Base-by-base conservation (phyloP, 2,888 invertebrate genomes). In the Acrobasis suavella region DNA sequence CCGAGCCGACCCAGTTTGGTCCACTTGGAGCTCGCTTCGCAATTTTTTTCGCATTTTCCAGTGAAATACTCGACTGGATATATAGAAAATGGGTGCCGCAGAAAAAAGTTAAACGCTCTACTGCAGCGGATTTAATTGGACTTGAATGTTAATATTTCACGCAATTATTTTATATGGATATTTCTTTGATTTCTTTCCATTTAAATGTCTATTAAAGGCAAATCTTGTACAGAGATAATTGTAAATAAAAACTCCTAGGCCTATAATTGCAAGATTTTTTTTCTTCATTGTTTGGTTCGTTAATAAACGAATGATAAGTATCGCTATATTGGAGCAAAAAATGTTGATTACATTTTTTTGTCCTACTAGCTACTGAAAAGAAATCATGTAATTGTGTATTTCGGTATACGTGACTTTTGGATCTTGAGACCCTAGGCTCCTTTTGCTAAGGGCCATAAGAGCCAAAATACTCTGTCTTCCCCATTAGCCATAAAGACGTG, bases 11-110 rank as follows among this genome's bases (percentile, higher is more conserved):
- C 92, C 84, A 91, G 90, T 87, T 92, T 80, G 85, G 78, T 76
- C 83, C 83, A 87, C 89, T 83, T 85, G 82, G 87, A 86, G 85
- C 86, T 80, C 84, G 80, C 82, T 81, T 81, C 78, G 80, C 76
- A 81, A 80, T 86, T 89, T 86, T 87, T 90, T 89, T 87, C 81
- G 76, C 84, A 89, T 91, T 91, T 91, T 91, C 90, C 89, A 83
- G 86, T 87, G 87, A 90, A 90, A 86, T 85, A 80, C 69, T 65
- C 70, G 71, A 68, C 67, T 69, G 66, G 67, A 65, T 65, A 70
- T 71, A 68, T 72, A 73, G 74, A 76, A 69, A 70, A 75, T 74
- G 71, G 74, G 68, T 67, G 74, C 68, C 67, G 70, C 62, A 66
- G 75, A 69, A 87, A 86, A 87, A 86, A 78, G 69, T 52, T 62